These are phyloP conservation scores for Latheticus oryzae DNA, from an alignment of 2,888 invertebrate genomes.

Conservation along the genomic window DNA sequence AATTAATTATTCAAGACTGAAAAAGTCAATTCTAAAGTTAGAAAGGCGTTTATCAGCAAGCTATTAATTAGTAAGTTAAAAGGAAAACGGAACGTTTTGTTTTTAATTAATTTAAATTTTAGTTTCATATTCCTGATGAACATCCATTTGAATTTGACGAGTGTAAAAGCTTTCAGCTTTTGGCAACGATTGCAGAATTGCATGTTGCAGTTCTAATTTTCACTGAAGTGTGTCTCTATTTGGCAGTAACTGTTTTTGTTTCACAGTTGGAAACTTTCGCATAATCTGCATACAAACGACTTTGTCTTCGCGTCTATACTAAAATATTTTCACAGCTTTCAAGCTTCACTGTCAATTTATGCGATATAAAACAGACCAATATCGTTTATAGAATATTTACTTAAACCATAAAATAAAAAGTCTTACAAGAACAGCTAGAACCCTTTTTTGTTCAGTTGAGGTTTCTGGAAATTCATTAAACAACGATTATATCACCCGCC, in stretches of 20 bases:
- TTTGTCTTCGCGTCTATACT: slow-evolving; percentile 13
- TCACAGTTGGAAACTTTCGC: slow-evolving; percentile 7
- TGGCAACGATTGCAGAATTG: not conserved
- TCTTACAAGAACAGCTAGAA: slow-evolving; percentile 8
- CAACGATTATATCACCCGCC: slow-evolving; percentile 31
- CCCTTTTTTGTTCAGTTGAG: slow-evolving; percentile 13
- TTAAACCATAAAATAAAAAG: no score
- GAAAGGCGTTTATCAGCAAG: no score
- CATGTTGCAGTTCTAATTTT: slow-evolving; percentile 15
- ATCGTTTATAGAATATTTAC: slow-evolving; percentile 12
- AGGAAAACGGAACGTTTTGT: no score
- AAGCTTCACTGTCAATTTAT: slow-evolving; percentile 26
- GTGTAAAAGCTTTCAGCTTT: no score
- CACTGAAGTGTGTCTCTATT: not conserved
- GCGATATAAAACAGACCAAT: slow-evolving; percentile 15
- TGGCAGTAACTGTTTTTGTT: slow-evolving; percentile 6
- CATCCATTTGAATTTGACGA: no score
- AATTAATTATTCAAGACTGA: no score
- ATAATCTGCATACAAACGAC: slow-evolving; percentile 23
- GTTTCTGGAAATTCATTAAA: slow-evolving; percentile 27
- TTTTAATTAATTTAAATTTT: no score
- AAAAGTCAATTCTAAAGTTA: no score
- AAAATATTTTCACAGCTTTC: slow-evolving; percentile 17
- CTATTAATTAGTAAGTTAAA: no score
- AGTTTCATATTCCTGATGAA: no score